Percentiles rank a stretch among this genome's conserved stretches.
Evolutionary conservation across 2,888 invertebrate genomes (phyloP).

Genomic region (Parnassius smintheus): DNA sequence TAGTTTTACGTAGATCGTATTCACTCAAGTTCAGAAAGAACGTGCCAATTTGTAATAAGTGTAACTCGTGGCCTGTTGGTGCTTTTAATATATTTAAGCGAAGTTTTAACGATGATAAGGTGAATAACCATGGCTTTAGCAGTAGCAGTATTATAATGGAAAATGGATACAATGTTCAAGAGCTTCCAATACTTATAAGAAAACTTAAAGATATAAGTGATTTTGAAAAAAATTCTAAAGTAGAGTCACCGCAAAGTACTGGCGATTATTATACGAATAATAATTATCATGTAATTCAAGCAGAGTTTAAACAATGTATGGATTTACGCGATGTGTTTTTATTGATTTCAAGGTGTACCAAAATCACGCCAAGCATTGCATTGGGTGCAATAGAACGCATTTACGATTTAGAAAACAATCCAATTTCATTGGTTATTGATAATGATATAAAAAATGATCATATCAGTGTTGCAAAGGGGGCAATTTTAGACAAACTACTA

Average conservation of each 20-base stretch:
- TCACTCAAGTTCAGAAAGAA: constrained; percentile 52
- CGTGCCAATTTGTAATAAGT: constrained; percentile 27
- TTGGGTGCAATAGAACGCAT: constrained; percentile 75
- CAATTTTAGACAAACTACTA: constrained; percentile 70
- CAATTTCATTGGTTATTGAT: constrained; percentile 42
- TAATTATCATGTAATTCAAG: constrained; percentile 65
- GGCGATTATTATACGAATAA: constrained; percentile 47
- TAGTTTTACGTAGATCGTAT: constrained; percentile 59
- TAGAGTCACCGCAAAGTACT: constrained; percentile 38
- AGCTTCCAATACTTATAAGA: constrained; percentile 84
- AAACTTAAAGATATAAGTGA: constrained; percentile 67
- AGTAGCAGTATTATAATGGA: constrained; percentile 82
- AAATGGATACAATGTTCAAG: constrained; percentile 84
- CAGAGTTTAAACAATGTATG: constrained; percentile 69
- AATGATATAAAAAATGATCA: constrained; percentile 49
- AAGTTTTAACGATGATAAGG: constrained; percentile 56
- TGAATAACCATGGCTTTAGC: constrained; percentile 54
- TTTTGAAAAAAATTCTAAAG: constrained; percentile 44
- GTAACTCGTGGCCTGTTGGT: constrained; percentile 24
- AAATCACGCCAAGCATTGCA: constrained; percentile 75
- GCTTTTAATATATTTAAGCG: constrained; percentile 32
- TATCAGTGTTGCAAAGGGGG: constrained; percentile 65
- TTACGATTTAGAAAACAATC: constrained; percentile 63
- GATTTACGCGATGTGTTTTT: constrained; percentile 70
- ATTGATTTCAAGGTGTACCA: constrained; percentile 71